Evolutionary conservation across 2,113 vertebrate species (phyloP).

Genomic region (Progne subis): DNA sequence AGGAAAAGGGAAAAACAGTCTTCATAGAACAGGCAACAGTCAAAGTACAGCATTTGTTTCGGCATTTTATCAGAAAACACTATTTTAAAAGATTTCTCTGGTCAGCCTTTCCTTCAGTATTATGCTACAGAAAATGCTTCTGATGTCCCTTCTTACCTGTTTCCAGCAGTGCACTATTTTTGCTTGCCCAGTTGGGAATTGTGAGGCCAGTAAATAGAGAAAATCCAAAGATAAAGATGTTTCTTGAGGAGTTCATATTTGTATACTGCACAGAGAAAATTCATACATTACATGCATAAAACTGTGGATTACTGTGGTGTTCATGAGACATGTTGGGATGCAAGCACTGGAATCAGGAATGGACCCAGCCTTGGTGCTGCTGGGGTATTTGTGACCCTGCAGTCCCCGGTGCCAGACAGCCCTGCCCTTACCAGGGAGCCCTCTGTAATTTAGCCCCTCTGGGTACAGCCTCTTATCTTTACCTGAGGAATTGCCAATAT

Average conservation of each 20-base stretch:
- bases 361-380: background rate
- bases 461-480: background rate
- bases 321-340: background rate
- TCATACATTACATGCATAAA: background rate
- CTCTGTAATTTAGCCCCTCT: background rate
- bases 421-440: background rate
- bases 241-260: constrained; percentile 96
- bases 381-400: background rate
- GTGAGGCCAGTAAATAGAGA: constrained; percentile 89
- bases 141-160: constrained; percentile 80
- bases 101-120: background rate
- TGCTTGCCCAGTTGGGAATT: constrained; percentile 89
- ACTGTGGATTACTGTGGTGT: background rate
- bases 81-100: background rate
- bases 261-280: constrained; percentile 79
- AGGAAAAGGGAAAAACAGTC: background rate
- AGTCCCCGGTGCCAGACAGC: background rate
- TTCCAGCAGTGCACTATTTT: constrained; percentile 76
- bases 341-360: background rate
- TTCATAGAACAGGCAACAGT: background rate
- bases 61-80: background rate
- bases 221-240: constrained; percentile 96
- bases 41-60: background rate
- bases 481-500: background rate
- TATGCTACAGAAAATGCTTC: background rate